Evolutionary conservation across 2,113 vertebrate genomes (phyloP).

Genomic region (Vulpes lagopus): DNA sequence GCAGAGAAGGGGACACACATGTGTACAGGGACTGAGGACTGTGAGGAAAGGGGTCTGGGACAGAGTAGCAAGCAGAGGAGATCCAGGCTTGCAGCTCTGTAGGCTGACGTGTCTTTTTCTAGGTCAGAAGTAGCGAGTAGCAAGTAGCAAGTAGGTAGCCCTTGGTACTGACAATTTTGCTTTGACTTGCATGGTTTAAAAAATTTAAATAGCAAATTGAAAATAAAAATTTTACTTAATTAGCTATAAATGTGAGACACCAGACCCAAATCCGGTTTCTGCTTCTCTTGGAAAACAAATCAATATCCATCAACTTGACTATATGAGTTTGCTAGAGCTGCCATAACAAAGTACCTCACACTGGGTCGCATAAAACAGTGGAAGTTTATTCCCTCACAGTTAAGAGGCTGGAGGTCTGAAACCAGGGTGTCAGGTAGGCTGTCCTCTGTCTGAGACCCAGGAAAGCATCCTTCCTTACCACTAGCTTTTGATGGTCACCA

Average conservation of each 20-base stretch:
- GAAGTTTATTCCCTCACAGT: accelerated
- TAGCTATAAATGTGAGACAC: not conserved
- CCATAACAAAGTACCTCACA: accelerated
- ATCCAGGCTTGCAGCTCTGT: accelerated
- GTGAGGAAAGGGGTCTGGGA: accelerated
- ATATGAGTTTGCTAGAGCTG: not conserved
- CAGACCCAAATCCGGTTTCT: not conserved
- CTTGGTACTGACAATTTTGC: not conserved
- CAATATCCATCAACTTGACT: accelerated
- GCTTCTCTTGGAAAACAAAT: not conserved
- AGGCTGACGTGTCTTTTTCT: not conserved
- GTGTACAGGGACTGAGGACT: not conserved
- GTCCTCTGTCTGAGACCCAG: not conserved
- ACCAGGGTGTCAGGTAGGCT: not conserved
- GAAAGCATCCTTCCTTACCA: accelerated
- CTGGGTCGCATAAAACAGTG: not conserved
- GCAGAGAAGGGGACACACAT: not conserved
- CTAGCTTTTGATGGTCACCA: not conserved
- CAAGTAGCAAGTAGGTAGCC: not conserved
- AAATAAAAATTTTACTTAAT: not conserved
- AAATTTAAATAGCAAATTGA: not conserved
- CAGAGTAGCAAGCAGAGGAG: accelerated
- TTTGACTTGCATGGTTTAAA: not conserved
- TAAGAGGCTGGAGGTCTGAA: not conserved
- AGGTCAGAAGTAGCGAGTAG: not conserved